Base-by-base conservation (phyloP, 2,888 invertebrate species). In the Eucriotettix oculatus region DNA sequence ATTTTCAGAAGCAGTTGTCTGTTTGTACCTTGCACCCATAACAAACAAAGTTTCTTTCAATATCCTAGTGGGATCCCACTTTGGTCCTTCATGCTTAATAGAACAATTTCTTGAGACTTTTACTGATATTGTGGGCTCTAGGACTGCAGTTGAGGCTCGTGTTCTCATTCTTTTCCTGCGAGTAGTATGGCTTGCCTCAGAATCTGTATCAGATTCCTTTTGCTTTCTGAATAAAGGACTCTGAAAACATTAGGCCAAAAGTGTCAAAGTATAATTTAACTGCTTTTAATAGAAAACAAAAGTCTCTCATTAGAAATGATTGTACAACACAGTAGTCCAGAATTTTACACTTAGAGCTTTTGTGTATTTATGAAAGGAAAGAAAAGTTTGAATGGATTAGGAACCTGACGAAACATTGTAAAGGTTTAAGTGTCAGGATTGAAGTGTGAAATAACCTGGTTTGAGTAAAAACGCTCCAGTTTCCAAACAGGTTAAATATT, bases 51-150 rank as follows among this genome's bases (percentile, higher is more conserved):
- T 86, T n/a, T 84, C 83, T 58, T 79, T 75, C n/a, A 77, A 81
- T 42, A 90, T 77, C 65, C 88, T 75, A 0, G 80, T 80, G 1
- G 87, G 83, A 68, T 88, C 85, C 87, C 87, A 89, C 73, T 86
- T 83, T 54, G 82, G 80, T 54, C 80, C 81, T 66, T 81, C 78
- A 48, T 12, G n/a, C 14, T n/a, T 12, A 48, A n/a, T 14, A n/a
- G 12, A 14, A 48, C n/a, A 12, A 48, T n/a, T 48, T 48, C n/a
- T 48, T 48, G 48, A n/a, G 12, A 48, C 14, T n/a, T 53, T 58
- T 14, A 58, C 29, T 29, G 58, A 53, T 11, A 48, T 48, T 12
- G 58, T 58, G 29, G 29, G 56, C 10, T 42, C 54, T 52, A 48
- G 52, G 10, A 56, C 52, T 11, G 29, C 42, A 44, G 54, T 57